These are phyloP conservation scores for Gorsachius goisagi DNA, from an alignment of 2,113 vertebrate species.

Conservation along the genomic window DNA sequence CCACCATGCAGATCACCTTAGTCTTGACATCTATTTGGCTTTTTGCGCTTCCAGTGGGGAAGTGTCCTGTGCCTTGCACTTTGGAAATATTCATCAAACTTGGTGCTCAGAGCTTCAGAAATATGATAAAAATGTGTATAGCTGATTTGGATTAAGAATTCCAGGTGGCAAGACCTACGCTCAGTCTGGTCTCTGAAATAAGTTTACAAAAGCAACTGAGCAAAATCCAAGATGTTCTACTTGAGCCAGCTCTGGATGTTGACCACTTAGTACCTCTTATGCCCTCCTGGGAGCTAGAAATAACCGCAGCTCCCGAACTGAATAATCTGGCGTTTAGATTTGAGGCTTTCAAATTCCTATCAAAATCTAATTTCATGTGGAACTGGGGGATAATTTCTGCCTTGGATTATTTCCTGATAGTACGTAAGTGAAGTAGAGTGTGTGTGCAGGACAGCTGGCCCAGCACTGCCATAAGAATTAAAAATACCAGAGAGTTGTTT, in stretches of 20 bases:
- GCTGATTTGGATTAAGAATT: not conserved
- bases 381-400: not conserved
- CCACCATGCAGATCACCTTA: too few relatives aligned
- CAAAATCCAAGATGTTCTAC: not conserved
- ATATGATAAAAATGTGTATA: not conserved
- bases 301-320: not conserved
- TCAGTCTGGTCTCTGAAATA: not conserved
- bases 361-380: not conserved
- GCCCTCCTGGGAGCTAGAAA: not conserved
- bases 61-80: not conserved
- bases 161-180: not conserved
- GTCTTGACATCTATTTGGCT: not conserved
- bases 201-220: not conserved
- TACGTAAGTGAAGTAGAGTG: not conserved
- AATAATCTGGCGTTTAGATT: not conserved
- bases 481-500: not conserved
- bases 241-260: not conserved
- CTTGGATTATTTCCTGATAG: not conserved
- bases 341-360: not conserved
- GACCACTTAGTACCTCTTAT: not conserved
- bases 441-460: not conserved
- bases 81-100: not conserved
- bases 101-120: not conserved
- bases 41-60: not conserved
- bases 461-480: not conserved